Conservation (phyloP, 2,113 vertebrate genomes). For the Pleuronectes platessa region DNA sequence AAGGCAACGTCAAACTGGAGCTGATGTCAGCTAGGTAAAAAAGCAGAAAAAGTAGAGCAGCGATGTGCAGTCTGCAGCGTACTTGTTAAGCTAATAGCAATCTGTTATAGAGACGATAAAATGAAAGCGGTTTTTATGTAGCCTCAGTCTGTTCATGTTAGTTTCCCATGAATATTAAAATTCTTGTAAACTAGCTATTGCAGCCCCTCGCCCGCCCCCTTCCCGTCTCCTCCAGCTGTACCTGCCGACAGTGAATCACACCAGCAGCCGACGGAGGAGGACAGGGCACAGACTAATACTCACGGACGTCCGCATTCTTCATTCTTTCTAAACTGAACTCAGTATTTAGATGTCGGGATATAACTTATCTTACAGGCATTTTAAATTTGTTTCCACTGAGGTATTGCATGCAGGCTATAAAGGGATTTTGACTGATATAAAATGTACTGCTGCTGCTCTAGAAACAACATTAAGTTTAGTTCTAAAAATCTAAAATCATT, state of each 20-base stretch:
- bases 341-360: neutral
- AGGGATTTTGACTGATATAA: too few species aligned
- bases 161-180: constrained; percentile 1
- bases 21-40: too few species aligned
- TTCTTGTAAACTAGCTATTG: neutral
- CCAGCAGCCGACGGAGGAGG: neutral
- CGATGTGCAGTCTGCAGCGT: neutral
- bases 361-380: neutral
- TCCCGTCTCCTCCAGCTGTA: neutral
- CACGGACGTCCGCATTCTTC: neutral
- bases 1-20: too few species aligned
- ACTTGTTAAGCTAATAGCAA: neutral
- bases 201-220: neutral
- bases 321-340: neutral
- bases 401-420: neutral
- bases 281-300: neutral
- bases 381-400: neutral
- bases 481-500: neutral
- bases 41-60: too few species aligned
- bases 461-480: neutral
- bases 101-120: neutral
- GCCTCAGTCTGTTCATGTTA: neutral
- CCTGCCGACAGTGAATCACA: neutral
- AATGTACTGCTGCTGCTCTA: neutral
- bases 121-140: neutral